These are phyloP conservation scores for Siniperca undulata DNA, from an alignment of 2,797 vertebrate genomes.

Conservation along the genomic window DNA sequence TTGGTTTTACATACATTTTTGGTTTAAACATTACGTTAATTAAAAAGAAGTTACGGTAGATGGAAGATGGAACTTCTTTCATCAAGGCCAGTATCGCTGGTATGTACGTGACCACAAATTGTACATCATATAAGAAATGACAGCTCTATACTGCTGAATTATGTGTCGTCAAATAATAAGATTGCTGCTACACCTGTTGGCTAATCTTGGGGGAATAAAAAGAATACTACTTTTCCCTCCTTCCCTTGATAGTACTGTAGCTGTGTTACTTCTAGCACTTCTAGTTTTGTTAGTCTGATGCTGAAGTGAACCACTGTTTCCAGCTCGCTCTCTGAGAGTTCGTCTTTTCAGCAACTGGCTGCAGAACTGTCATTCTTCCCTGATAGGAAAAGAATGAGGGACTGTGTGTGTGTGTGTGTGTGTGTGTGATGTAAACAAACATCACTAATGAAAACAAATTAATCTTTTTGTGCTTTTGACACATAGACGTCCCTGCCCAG, in stretches of 20 bases:
- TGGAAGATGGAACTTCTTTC: not conserved
- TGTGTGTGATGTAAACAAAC: constrained; percentile 48
- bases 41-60: not conserved
- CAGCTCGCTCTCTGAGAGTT: constrained; percentile 4
- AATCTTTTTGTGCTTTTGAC: constrained; percentile 61
- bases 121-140: not conserved
- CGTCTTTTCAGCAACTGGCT: constrained; percentile 17
- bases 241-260: not conserved
- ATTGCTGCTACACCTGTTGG: not conserved
- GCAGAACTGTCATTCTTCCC: constrained; percentile 13
- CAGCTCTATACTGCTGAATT: not conserved
- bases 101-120: constrained; percentile 4
- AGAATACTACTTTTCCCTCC: not conserved
- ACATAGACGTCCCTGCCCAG: constrained; percentile 56
- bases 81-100: not conserved
- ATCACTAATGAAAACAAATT: constrained; percentile 66
- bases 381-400: constrained; percentile 39
- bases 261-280: not conserved
- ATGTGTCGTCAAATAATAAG: constrained; percentile 3
- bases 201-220: not conserved
- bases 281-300: not conserved
- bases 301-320: constrained; percentile 33
- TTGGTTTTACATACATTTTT: not conserved
- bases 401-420: constrained; percentile 8
- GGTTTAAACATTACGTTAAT: constrained; percentile 4